Evolutionary conservation across 2,113 vertebrate species (phyloP), one percentile per base, ranked within the genome.

Genomic region (Campylomormyrus tamandua): DNA sequence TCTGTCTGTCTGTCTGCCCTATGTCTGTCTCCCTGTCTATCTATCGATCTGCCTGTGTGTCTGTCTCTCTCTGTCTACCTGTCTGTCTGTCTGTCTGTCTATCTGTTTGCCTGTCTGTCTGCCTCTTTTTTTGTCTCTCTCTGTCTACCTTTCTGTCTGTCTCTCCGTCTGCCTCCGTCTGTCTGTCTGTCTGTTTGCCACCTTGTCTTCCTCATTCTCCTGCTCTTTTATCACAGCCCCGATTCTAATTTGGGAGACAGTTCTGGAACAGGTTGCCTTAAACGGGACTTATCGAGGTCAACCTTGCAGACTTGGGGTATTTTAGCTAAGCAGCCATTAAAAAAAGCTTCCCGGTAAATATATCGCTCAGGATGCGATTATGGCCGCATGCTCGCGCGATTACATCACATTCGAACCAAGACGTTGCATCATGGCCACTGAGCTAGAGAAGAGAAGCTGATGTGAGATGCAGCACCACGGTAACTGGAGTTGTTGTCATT

Each of bases 221-320:
- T 46, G 9, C 5, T 83, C 4, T 77, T 24, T 85, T 45, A 74
- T 35, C 24, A 45, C 5, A 80, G 89, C n/a, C 89, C 74, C 17
- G 13, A 49, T 83, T 52, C 66, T 89, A 35, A 83, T 89, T 50
- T 35, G 88, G 53, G 80, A 89, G 80, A 89, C 74, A 89, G 70
- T 56, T 83, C 35, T 45, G 35, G 88, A 89, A 83, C 88, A 52
- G 88, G 74, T 62, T 62, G 21, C 35, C 52, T 46, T 87, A 87
- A 87, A 87, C 15, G 15, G 85, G 49, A 52, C 27, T 87, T 87
- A 53, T 87, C 6, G 85, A 87, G 50, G 85, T 87, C 85, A 87
- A 9, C 85, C 49, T 53, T 31, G n/a, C 31, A 87, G 85, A 53
- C 39, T 53, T 87, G 5, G 85, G 48, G 49, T 87, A 52, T 53